Base-by-base conservation (phyloP, 2,888 invertebrate genomes). In the Cetonia aurata region DNA sequence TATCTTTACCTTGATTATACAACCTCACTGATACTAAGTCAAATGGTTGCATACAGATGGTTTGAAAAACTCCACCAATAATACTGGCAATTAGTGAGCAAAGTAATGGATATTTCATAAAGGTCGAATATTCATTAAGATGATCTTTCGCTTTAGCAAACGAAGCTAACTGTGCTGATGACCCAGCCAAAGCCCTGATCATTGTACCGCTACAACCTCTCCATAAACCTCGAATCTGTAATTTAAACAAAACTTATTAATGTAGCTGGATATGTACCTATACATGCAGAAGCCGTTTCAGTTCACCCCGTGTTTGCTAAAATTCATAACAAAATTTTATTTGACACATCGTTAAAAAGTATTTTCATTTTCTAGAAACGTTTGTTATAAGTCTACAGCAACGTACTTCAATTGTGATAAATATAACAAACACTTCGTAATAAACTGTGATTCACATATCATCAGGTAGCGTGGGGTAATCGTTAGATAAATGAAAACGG, bases 21-120 rank as follows among this genome's bases (percentile, higher is more conserved):
- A 96, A 87, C 73, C 96, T 88, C n/a, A 95, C 94, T n/a, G 95
- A 92, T 72, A 93, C 88, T 41, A 96, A 92, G 83, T 96, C 96
- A 79, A 96, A 92, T 0, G 96, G 96, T 74, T 95, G 94, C 88
- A 96, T 93, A 69, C 89, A 87, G 0, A 92, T 74, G 0, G 92
- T 91, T 65, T 95, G 91, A 65, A 90, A 89, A 44, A 92, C 84
- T 1, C 96, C 96, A 73, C 95, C 92, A 17, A 93, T 82, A 77
- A 93, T 88, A 80, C 94, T 93, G 17, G 95, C 91, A 1, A 86
- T 77, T 67, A 92, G 86, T 0, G 92, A 89, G 71, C 87, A 87
- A 46, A 89, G 76, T 76, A 89, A 82, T 53, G 90, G 88, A 68
- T 87, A 86, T 52, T 85, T 82, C 53, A 72, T 71, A 65, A 84